Conservation (phyloP, 2,888 invertebrate species). For the Diloba caeruleocephala region DNA sequence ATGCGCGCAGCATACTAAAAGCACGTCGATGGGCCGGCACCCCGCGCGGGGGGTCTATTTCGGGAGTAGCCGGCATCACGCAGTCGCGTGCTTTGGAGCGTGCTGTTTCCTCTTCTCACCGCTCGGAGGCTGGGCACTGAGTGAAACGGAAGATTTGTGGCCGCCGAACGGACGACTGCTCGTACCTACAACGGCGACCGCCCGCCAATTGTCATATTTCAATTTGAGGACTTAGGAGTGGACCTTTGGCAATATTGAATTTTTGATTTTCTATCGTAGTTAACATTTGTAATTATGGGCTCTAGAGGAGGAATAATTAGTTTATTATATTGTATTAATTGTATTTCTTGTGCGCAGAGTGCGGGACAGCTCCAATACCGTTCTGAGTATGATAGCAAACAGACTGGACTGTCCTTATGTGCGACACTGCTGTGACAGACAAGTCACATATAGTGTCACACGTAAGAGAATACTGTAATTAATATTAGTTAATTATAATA, state of each 20-base stretch:
- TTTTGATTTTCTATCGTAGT: conserved; percentile 31
- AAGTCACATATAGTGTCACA: no score
- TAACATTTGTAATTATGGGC: conserved; percentile 7
- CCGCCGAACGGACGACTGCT: conserved; percentile 68
- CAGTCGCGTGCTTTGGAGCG: conserved; percentile 88
- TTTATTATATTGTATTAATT: no score
- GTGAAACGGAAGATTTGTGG: conserved; percentile 89
- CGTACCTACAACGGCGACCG: conserved; percentile 57
- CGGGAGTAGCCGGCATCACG: conserved; percentile 88
- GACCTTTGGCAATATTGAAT: conserved; percentile 42
- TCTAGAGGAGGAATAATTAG: background rate
- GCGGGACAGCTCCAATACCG: no score
- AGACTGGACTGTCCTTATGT: no score
- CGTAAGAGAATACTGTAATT: no score
- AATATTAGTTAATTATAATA: no score
- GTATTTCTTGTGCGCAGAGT: no score
- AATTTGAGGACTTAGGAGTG: conserved; percentile 39
- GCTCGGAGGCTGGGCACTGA: conserved; percentile 84
- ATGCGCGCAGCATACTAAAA: conserved; percentile 90
- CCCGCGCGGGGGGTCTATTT: conserved; percentile 86
- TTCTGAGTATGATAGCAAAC: no score
- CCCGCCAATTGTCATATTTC: conserved; percentile 51
- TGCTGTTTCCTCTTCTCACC: conserved; percentile 87
- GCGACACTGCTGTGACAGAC: no score
- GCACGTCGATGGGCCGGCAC: conserved; percentile 87